Evolutionary conservation across 2,113 vertebrate species (phyloP).

Genomic region (Gallinago jamesoni): DNA sequence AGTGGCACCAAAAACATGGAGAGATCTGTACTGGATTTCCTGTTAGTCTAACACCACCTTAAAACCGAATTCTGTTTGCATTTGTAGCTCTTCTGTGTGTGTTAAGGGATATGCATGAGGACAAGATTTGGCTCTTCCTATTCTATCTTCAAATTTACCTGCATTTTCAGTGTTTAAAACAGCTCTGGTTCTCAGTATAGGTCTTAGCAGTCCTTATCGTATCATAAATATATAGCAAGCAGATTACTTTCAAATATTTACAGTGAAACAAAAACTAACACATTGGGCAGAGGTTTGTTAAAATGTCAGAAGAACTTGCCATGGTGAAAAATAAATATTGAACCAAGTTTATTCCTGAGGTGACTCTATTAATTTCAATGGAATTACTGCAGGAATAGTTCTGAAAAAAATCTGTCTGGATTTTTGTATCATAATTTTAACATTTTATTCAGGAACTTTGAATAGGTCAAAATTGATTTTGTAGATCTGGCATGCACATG

Average conservation of each 20-base stretch:
- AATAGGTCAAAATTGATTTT: not conserved
- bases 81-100: not conserved
- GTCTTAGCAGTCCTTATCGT: constrained; percentile 49
- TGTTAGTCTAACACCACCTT: not conserved
- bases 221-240: constrained; percentile 66
- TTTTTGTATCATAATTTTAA: constrained; percentile 12
- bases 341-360: constrained; percentile 33
- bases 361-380: constrained; percentile 16
- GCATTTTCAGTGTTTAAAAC: constrained; percentile 33
- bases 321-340: constrained; percentile 37
- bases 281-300: constrained; percentile 24
- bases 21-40: not conserved
- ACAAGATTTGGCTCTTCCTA: not conserved
- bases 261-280: constrained; percentile 64
- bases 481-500: not conserved
- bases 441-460: not conserved
- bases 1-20: not conserved
- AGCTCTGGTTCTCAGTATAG: constrained; percentile 4
- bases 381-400: not conserved
- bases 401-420: not conserved
- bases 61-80: not conserved
- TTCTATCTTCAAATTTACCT: constrained; percentile 19
- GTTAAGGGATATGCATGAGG: not conserved
- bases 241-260: constrained; percentile 70
- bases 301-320: constrained; percentile 40